These are phyloP conservation scores for Ia io DNA, from an alignment of 2,113 vertebrate species.

Conservation along the genomic window DNA sequence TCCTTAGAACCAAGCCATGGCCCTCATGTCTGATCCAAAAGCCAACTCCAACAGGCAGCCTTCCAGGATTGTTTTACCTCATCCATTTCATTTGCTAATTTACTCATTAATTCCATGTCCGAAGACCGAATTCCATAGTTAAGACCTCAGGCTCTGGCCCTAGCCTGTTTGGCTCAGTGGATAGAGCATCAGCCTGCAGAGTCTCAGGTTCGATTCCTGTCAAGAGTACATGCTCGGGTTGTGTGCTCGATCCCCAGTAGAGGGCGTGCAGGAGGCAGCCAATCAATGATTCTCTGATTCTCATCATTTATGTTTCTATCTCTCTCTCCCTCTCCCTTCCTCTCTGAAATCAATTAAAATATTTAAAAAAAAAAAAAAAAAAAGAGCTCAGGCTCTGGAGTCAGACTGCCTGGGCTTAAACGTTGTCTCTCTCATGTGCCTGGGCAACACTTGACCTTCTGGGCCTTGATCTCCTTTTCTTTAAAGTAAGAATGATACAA, in stretches of 20 bases:
- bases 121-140: background rate
- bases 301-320: too few relatives aligned
- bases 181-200: too few relatives aligned
- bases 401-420: background rate
- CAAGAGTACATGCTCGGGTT: too few relatives aligned
- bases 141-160: background rate
- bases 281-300: too few relatives aligned
- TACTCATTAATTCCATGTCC: background rate
- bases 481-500: background rate
- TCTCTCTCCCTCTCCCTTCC: too few relatives aligned
- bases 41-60: background rate
- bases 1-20: background rate
- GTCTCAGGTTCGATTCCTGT: too few relatives aligned
- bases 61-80: background rate
- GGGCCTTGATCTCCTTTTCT: background rate
- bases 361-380: too few relatives aligned
- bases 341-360: too few relatives aligned
- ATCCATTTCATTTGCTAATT: background rate
- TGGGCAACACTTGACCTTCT: background rate
- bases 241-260: too few relatives aligned
- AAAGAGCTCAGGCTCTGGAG: background rate
- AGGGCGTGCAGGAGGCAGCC: too few relatives aligned
- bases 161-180: too few relatives aligned
- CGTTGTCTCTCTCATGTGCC: background rate
- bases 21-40: background rate